Conservation (phyloP, 1,140 invertebrate species). For the Thaumetopoea pityocampa region DNA sequence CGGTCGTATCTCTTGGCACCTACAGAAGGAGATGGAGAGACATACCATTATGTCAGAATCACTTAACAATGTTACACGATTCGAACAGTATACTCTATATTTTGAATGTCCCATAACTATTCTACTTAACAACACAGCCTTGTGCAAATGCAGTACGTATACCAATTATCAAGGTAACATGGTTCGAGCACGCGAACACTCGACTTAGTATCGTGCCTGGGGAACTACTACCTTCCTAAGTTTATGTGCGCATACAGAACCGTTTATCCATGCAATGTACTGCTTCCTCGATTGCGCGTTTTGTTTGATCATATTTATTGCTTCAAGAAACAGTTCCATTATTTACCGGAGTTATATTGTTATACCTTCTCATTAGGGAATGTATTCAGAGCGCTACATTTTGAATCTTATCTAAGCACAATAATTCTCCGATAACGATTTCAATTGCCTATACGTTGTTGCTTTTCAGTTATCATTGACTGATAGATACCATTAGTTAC, state of each 20-base stretch:
- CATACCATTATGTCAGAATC: too few species aligned
- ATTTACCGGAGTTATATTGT: slow-evolving; percentile 40
- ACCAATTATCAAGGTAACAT: slow-evolving; percentile 64
- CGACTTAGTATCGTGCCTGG: slow-evolving; percentile 54
- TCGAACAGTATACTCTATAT: too few species aligned
- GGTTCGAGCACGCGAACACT: slow-evolving; percentile 48
- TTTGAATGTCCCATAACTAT: too few species aligned
- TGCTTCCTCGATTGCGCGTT: slow-evolving; percentile 63
- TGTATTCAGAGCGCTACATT: slow-evolving; percentile 39
- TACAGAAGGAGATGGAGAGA: too few species aligned
- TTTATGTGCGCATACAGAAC: slow-evolving; percentile 43
- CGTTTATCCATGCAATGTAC: slow-evolving; percentile 64
- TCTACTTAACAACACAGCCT: too few species aligned
- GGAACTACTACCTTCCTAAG: slow-evolving; percentile 39
- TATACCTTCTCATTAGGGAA: slow-evolving; percentile 52
- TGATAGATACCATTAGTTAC: slow-evolving; percentile 10
- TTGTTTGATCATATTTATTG: slow-evolving; percentile 68
- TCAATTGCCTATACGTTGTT: slow-evolving; percentile 17
- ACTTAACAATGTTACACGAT: too few species aligned
- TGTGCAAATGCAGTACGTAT: too few species aligned
- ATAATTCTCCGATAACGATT: slow-evolving; percentile 42
- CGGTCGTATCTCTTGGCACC: too few species aligned
- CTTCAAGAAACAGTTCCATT: slow-evolving; percentile 37
- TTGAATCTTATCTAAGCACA: slow-evolving; percentile 43
- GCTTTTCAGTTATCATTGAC: slow-evolving; percentile 9